Conservation (phyloP, 2,888 invertebrate species). For the Limnephilus rhombicus region DNA sequence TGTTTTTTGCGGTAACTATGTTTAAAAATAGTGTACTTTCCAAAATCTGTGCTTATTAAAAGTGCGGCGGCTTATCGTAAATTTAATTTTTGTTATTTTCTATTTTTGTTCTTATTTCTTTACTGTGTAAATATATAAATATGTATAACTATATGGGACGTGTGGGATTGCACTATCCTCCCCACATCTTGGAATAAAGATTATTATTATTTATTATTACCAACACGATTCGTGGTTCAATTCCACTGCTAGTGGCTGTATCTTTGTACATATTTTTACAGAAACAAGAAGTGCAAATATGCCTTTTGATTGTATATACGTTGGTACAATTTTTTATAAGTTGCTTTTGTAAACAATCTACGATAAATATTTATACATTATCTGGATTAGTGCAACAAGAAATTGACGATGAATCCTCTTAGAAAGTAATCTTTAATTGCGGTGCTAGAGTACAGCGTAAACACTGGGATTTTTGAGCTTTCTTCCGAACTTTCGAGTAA, state of each 20-base stretch:
- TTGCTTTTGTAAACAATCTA: background rate
- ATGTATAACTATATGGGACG: too few species aligned
- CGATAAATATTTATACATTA: background rate
- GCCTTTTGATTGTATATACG: background rate
- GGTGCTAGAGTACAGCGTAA: background rate
- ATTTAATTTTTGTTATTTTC: too few species aligned
- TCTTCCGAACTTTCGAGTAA: background rate
- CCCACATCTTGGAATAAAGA: too few species aligned
- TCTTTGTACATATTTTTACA: background rate
- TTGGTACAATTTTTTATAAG: background rate
- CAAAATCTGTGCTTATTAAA: too few species aligned
- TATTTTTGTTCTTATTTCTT: too few species aligned
- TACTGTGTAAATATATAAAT: too few species aligned
- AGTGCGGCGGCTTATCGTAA: too few species aligned
- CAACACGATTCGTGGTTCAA: too few species aligned
- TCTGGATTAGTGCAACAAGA: background rate
- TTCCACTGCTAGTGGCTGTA: background rate
- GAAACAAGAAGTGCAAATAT: background rate
- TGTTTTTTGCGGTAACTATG: too few species aligned
- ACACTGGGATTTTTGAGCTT: constrained; percentile 24
- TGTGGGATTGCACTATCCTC: too few species aligned
- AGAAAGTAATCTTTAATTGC: background rate
- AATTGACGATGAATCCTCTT: background rate
- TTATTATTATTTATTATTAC: too few species aligned
- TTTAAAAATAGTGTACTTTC: too few species aligned